Base-by-base conservation (phyloP, 2,113 vertebrate genomes). In the Tretioscincus oriximinensis region DNA sequence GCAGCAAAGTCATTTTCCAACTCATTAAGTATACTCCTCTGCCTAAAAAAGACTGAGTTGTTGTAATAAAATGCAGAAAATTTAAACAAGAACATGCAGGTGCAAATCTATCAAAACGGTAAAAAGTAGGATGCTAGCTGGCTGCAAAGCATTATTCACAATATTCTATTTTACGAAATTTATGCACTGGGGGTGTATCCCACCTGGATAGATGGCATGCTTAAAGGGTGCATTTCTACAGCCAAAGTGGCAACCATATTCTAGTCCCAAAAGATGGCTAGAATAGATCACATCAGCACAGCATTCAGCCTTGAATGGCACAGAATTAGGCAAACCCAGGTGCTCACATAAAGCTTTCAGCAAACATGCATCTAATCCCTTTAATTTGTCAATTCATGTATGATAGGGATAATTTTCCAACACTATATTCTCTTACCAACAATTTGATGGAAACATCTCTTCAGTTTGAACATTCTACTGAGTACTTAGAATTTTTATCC, bases 1-100 rank as follows among this genome's bases (percentile, higher is more conserved):
- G 81, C 72, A 84, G 0, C 75, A 72, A 89, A 87, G 85, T 89
- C 29, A 82, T 89, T 92, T 92, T 89, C 85, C 87, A 90, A 73
- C 78, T 76, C 82, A 89, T 90, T 92, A 92, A 60, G 9, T 84
- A 26, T 79, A 78, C 83, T 88, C 35, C 31, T 14, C 63, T 73
- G 80, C 63, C 81, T 84, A 83, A 85, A 80, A 41, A 90, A 90
- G 73, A 77, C 49, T 64, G 72, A 73, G 47, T 80, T 70, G 79
- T 5, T 83, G 35, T 61, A 89, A 81, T 65, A 90, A 83, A 76
- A 1, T 61, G 78, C 75, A 84, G 81, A 84, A 77, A 86, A 89
- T 87, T 89, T 82, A 86, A 85, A 85, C 54, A 77, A 84, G 77
- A 63, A 63, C 58, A 87, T 0, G 18, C 79, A 90, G 82, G 81